Evolutionary conservation across 2,888 invertebrate species (phyloP), one percentile per base, ranked within the genome.

Genomic region (Acanthosepion pharaonis): DNA sequence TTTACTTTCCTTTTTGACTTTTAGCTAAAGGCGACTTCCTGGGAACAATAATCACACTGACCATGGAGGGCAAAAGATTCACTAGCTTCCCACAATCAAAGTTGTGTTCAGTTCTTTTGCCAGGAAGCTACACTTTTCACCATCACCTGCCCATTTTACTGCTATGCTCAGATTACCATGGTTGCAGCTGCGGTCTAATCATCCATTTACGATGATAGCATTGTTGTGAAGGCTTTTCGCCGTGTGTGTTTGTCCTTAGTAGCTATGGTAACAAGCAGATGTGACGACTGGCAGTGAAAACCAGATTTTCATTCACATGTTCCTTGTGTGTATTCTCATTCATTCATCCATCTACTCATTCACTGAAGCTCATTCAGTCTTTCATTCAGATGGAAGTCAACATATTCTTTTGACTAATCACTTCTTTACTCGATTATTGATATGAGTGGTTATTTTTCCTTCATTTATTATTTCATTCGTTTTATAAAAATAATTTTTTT

Each of bases 271-370:
- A n/a, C 78, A 78, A 78, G 33, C n/a, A 18, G 33, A 78, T 33
- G 78, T 78, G 78, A 78, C n/a, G 78, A 78, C n/a, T 78, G 78
- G 78, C 78, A 78, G 78, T 78, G 33, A 78, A 78, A 78, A 78
- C n/a, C n/a, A 78, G n/a, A 33, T 15, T 78, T n/a, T 78, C n/a
- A n/a, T 64, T 64, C 64, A 64, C 64, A 25, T 64, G 64, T 64
- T 64, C 25, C 64, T 28, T 28, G 23, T 23, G 23, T 28, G 64
- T 64, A 25, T 78, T n/a, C 78, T 78, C 78, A 33, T 78, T 78
- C 78, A 78, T 78, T 33, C 78, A 78, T 78, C 33, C 23, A 9
- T 5, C 33, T 23, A 78, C n/a, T 78, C 78, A 78, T 78, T 78
- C 78, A 33, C n/a, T n/a, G 15, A 78, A 33, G 15, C 78, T 78